phyloP scores from a whole-genome alignment of 2,113 vertebrate genomes.

The Semnopithecus entellus region DNA sequence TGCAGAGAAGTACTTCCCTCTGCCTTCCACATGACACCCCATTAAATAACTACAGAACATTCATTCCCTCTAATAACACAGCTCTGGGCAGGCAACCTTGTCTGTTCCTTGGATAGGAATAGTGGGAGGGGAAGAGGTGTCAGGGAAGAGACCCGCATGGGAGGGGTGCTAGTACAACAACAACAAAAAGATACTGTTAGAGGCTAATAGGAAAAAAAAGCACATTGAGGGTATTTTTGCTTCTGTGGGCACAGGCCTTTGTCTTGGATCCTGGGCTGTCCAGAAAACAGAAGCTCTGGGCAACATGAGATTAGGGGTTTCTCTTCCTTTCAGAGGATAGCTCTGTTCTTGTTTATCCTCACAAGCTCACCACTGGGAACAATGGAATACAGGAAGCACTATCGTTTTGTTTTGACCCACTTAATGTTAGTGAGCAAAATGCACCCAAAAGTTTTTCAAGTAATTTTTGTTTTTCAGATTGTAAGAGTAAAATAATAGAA shows the following conservation, averaged over 20 bases:
- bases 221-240: neutral
- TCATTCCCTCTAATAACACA: neutral
- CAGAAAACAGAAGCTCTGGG: neutral
- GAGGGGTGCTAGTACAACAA: neutral
- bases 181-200: neutral
- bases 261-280: neutral
- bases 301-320: neutral
- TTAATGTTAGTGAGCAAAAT: conserved; percentile 67
- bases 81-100: neutral
- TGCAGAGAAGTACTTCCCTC: neutral
- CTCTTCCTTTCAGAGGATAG: neutral
- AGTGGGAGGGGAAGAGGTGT: accelerated
- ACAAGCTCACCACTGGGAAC: neutral
- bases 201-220: neutral
- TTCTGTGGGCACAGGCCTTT: neutral
- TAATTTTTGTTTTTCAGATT: conserved; percentile 40
- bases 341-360: neutral
- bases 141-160: no score
- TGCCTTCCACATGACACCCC: neutral
- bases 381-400: neutral
- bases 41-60: neutral
- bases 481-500: conserved; percentile 30
- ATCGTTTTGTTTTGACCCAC: conserved; percentile 6
- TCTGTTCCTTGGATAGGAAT: neutral
- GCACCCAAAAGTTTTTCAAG: conserved; percentile 33